Percentiles rank a stretch among this genome's conserved stretches.
phyloP scores from a whole-genome alignment of 2,888 invertebrate species.

The Microctonus hyperodae region DNA sequence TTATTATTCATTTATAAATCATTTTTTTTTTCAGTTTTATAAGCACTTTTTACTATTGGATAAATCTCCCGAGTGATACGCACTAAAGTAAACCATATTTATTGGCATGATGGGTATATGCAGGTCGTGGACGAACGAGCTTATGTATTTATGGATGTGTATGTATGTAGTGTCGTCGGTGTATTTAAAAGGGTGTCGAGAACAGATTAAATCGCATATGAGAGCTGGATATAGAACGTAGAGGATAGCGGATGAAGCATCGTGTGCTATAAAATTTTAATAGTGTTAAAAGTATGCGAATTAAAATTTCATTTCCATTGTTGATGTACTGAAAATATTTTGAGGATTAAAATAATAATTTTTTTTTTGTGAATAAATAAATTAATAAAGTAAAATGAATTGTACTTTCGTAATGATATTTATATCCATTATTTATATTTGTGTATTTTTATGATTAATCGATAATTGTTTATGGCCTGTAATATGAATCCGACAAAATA shows the following conservation, averaged over 20 bases:
- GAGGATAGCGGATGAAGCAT: not conserved
- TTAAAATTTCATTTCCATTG: not conserved
- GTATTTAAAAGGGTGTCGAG: slow-evolving; percentile 11
- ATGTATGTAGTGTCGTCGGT: not conserved
- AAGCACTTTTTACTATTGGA: too few species aligned
- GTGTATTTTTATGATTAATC: not conserved
- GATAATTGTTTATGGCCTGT: slow-evolving; percentile 3
- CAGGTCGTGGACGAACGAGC: not conserved
- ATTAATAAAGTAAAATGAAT: not conserved
- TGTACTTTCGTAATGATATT: not conserved
- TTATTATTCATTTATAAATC: too few species aligned
- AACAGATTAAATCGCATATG: slow-evolving; percentile 14
- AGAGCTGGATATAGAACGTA: slow-evolving; percentile 11
- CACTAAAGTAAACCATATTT: not conserved
- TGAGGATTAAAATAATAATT: too few species aligned
- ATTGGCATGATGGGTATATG: not conserved
- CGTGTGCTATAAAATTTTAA: slow-evolving; percentile 1
- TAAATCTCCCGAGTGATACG: too few species aligned
- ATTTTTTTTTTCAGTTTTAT: too few species aligned
- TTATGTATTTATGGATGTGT: not conserved
- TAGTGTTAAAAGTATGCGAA: not conserved
- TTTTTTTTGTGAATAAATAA: too few species aligned
- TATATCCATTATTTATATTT: not conserved
- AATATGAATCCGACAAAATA: slow-evolving; percentile 37
- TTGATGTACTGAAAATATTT: not conserved